Percentiles rank a stretch among this genome's conserved stretches.
phyloP scores from a whole-genome alignment of 2,797 vertebrate species.

The Danio choprae region DNA sequence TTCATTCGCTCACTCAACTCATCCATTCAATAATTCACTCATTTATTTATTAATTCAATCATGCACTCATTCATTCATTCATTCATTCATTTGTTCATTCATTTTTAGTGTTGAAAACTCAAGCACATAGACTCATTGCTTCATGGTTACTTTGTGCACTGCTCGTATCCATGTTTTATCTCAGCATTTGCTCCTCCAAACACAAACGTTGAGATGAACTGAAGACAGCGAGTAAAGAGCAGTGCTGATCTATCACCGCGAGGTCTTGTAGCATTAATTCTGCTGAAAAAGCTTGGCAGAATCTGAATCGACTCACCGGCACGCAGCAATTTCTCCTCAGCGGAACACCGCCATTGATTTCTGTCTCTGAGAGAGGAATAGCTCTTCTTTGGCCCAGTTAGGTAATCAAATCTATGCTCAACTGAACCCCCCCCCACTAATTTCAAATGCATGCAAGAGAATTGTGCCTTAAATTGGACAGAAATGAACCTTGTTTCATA shows the following conservation, averaged over 20 bases:
- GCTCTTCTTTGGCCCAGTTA: slow-evolving; percentile 9
- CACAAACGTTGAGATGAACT: slow-evolving; percentile 5
- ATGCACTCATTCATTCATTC: too few species aligned
- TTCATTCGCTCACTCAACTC: too few species aligned
- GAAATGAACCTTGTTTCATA: slow-evolving; percentile 5
- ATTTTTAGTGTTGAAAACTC: background rate
- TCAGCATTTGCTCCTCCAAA: slow-evolving; percentile 7
- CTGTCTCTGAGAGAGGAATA: slow-evolving; percentile 8
- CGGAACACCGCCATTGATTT: slow-evolving; percentile 20
- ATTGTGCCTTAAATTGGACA: background rate
- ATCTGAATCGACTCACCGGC: background rate
- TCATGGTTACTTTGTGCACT: background rate
- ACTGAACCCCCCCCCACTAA: too few species aligned
- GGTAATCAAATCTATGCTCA: slow-evolving; percentile 26
- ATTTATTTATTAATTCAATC: too few species aligned
- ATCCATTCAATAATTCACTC: too few species aligned
- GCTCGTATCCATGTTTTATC: background rate
- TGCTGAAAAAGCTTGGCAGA: background rate
- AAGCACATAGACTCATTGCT: background rate
- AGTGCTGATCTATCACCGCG: slow-evolving; percentile 7
- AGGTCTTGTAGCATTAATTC: slow-evolving; percentile 28
- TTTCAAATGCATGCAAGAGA: slow-evolving; percentile 16
- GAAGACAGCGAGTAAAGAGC: slow-evolving; percentile 3
- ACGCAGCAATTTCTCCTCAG: slow-evolving; percentile 8
- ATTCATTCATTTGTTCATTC: too few species aligned